Evolutionary conservation across 2,797 vertebrate species (phyloP), one percentile per base, ranked within the genome.

Genomic region (Ateles fusciceps): DNA sequence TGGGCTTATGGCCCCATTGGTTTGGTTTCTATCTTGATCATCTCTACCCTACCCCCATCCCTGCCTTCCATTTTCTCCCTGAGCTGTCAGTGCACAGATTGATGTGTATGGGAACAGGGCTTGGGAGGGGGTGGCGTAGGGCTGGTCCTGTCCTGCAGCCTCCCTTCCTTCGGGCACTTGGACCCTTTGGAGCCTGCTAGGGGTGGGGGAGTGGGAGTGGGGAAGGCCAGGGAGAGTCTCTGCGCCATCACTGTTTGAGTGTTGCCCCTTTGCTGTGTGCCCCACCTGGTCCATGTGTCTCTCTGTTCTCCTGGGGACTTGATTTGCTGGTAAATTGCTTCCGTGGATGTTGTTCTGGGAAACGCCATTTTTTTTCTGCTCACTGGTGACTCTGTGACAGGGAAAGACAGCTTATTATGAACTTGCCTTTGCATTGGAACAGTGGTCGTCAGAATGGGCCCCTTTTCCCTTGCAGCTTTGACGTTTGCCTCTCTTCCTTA

Each of bases 401-500:
- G 72, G 64, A 84, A 33, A 48, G 83, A 42, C 76, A 36, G 30
- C 21, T 87, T 94, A 36, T 78, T 94, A 64, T 95, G 97, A 95
- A 97, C 72, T 5, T 85, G 46, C 91, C 97, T 96, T 89, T 97
- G 61, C 19, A 21, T 96, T 97, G 84, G 64, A 85, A 91, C 71
- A 72, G 86, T 92, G 14, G 96, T 89, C 50, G 59, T 85, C 95
- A 76, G 96, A 98, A 97, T 93, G 97, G 0, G 4, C 61, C 95
- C 97, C 97, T 97, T 95, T 98, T 98, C 98, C 98, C 98, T 96
- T 98, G 94, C 97, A 98, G 44, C 98, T 97, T 98, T 98, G 98
- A 98, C 96, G 89, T 97, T 98, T 98, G 97, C 97, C 96, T 98
- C 97, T 98, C 96, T 98, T 94, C 97, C 97, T 98, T 96, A 95